Evolutionary conservation across 2,797 vertebrate genomes (phyloP).

Genomic region (Danionella dracula): DNA sequence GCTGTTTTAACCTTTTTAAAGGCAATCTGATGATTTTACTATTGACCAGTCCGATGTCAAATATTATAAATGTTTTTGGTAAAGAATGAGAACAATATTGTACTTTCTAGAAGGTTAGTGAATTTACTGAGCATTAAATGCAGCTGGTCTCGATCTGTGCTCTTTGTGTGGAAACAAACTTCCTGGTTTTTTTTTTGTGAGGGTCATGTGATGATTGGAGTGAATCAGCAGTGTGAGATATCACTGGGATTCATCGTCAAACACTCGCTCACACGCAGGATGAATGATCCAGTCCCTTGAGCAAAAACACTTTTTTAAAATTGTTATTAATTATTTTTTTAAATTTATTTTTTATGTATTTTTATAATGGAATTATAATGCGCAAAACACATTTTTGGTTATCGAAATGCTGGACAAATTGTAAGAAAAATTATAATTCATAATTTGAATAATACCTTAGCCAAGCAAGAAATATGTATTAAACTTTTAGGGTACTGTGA

Average conservation of each 20-base stretch:
- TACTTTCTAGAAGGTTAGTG: not conserved
- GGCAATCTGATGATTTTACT: constrained; percentile 43
- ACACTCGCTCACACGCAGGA: not conserved
- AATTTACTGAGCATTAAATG: not conserved
- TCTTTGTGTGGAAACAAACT: constrained; percentile 8
- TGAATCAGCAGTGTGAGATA: not conserved
- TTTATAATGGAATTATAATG: too few species aligned
- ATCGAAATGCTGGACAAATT: too few species aligned
- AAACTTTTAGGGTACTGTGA: too few species aligned
- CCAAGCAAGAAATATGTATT: too few species aligned
- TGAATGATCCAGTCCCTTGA: not conserved
- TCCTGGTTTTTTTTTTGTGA: constrained; percentile 4
- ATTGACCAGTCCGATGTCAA: constrained; percentile 50
- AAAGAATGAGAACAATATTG: not conserved
- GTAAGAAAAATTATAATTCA: too few species aligned
- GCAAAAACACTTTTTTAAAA: not conserved
- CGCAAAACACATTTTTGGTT: too few species aligned
- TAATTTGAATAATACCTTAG: too few species aligned
- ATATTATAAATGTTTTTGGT: constrained; percentile 47
- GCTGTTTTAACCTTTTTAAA: constrained; percentile 64
- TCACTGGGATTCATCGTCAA: not conserved
- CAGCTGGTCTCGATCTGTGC: not conserved
- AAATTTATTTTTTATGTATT: too few species aligned
- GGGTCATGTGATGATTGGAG: constrained; percentile 17
- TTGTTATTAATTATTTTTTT: not conserved